phyloP scores from a whole-genome alignment of 92 coral and sea anemone genomes.

The Siderastrea siderea region DNA sequence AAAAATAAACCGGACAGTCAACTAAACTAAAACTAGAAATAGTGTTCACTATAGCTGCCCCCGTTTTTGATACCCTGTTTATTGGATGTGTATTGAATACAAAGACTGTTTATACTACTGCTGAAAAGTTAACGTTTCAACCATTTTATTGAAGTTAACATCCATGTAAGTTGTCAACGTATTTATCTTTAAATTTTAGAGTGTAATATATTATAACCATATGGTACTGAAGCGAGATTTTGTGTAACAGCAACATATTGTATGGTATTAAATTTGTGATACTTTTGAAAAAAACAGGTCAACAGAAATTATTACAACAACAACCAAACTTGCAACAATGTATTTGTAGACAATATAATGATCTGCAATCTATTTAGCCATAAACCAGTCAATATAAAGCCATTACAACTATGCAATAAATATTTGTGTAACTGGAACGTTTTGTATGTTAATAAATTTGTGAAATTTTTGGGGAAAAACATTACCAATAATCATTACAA shows the following conservation, averaged over 20 bases:
- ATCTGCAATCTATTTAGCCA: conserved; percentile 35
- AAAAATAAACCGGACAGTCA: no score
- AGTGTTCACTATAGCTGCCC: no score
- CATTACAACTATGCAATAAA: neutral
- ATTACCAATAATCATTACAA: no score
- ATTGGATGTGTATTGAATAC: neutral
- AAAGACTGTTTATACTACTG: neutral
- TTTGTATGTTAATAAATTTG: neutral
- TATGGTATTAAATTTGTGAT: conserved; percentile 17
- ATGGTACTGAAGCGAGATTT: conserved; percentile 20
- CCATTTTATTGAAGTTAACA: conserved; percentile 1
- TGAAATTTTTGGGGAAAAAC: no score
- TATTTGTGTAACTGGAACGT: neutral
- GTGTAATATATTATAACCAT: conserved; percentile 15
- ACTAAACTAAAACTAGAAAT: no score
- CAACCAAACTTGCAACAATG: conserved; percentile 48
- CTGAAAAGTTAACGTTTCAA: neutral
- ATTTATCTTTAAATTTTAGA: neutral
- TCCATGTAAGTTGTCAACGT: neutral
- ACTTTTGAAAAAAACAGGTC: conserved; percentile 18
- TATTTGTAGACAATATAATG: conserved; percentile 31
- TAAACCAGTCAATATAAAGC: conserved; percentile 43
- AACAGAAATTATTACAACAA: conserved; percentile 40
- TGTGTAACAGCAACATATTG: conserved; percentile 52
- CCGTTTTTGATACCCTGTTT: no score